Evolutionary conservation across 2,113 vertebrate genomes (phyloP).

Genomic region (Lagopus muta): DNA sequence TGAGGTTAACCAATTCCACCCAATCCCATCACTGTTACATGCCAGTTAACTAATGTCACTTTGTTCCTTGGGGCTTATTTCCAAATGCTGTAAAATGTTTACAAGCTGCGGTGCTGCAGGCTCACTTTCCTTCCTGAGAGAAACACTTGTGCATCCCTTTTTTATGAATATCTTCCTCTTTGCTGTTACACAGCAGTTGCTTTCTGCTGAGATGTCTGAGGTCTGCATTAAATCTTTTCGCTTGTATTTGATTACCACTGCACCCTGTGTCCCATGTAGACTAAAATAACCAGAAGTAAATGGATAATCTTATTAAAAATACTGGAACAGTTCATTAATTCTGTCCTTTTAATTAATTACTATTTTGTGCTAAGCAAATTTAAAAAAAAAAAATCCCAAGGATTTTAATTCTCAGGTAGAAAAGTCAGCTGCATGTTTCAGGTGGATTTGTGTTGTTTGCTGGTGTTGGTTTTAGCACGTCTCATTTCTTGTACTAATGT

Average conservation of each 20-base stretch:
- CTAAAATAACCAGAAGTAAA: conserved; percentile 46
- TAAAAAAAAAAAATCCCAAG: background rate
- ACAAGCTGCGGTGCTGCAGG: background rate
- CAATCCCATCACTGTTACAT: background rate
- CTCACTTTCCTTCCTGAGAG: background rate
- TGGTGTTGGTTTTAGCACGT: background rate
- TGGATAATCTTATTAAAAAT: conserved; percentile 63
- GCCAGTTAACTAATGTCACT: background rate
- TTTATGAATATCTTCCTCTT: background rate
- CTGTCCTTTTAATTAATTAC: conserved; percentile 68
- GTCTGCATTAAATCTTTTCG: background rate
- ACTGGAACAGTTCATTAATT: conserved; percentile 34
- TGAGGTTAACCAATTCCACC: conserved; percentile 34
- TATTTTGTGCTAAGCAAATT: conserved; percentile 40
- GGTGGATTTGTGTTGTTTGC: conserved; percentile 17
- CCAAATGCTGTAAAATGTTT: background rate
- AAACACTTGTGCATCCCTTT: background rate
- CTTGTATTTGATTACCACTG: background rate
- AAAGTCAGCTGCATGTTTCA: background rate
- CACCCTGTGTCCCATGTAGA: background rate
- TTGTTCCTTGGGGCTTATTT: conserved; percentile 13
- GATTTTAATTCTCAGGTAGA: conserved; percentile 14
- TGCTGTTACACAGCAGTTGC: background rate
- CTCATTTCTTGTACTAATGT: conserved; percentile 6
- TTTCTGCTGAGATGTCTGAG: background rate